Percentiles rank a stretch among this genome's conserved stretches.
Conservation (phyloP, 2,113 vertebrate genomes). For the Sapayoa aenigma region DNA sequence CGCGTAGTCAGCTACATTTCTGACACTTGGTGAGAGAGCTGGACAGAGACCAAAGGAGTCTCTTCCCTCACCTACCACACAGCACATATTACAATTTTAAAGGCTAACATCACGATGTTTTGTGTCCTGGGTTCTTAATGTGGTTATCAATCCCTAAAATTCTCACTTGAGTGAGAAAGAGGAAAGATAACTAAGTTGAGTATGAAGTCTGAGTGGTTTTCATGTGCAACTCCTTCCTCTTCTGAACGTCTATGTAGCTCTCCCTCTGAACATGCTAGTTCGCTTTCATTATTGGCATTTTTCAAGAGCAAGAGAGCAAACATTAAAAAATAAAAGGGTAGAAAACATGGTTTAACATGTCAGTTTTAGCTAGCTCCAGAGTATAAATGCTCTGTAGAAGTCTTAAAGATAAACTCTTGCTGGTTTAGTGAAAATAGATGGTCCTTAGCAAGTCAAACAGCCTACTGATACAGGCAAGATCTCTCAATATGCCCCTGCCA, state of each 20-base stretch:
- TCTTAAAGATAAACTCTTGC: background rate
- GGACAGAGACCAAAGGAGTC: background rate
- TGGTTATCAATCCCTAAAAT: background rate
- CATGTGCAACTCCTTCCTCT: background rate
- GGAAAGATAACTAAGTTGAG: background rate
- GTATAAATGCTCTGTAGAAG: background rate
- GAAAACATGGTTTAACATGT: background rate
- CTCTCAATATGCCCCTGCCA: no score
- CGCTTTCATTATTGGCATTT: background rate
- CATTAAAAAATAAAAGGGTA: background rate
- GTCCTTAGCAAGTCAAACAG: background rate
- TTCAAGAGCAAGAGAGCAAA: background rate
- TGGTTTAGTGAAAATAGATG: background rate
- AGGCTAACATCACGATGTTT: background rate
- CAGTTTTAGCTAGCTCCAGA: background rate
- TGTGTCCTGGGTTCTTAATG: background rate
- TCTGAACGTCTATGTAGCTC: background rate
- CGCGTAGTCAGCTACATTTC: fast-evolving
- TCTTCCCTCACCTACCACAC: background rate
- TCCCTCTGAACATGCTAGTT: background rate
- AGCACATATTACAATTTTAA: background rate
- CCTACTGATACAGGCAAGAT: background rate
- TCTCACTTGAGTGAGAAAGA: background rate
- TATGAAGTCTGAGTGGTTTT: background rate
- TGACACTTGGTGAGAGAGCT: background rate